Percentiles rank a stretch among this genome's conserved stretches.
These are phyloP conservation scores for Gobio occitaniae DNA, from an alignment of 2,797 vertebrate species.

Conservation along the genomic window DNA sequence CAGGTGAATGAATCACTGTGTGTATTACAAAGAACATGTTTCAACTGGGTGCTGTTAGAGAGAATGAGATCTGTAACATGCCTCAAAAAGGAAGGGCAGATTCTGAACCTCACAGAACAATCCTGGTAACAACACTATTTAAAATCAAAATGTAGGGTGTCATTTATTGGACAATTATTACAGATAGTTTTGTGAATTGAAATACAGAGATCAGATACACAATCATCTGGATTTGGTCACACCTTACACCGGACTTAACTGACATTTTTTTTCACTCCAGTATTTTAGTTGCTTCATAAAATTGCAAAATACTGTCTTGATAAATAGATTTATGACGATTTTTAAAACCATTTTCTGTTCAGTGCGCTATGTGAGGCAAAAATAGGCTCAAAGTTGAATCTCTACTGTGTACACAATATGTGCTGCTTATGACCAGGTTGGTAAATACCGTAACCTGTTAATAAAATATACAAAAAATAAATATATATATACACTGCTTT, in stretches of 20 bases:
- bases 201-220: neutral
- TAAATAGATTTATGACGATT: neutral
- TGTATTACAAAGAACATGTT: neutral
- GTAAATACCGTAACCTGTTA: neutral
- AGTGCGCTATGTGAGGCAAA: neutral
- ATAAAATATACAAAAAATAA: neutral
- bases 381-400: neutral
- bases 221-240: neutral
- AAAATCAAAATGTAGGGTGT: neutral
- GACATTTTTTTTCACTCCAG: neutral
- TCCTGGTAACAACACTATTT: neutral
- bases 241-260: neutral
- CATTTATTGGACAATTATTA: neutral
- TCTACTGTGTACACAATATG: neutral
- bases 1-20: constrained; percentile 6
- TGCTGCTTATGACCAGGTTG: neutral
- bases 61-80: constrained; percentile 2
- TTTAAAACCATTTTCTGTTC: neutral
- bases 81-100: neutral
- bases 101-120: neutral
- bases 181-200: neutral
- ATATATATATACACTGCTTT: neutral
- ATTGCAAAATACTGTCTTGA: neutral
- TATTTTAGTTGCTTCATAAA: neutral
- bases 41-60: neutral